A percentile compares a stretch with the other conserved stretches of the same genome.
phyloP scores from a whole-genome alignment of 2,888 invertebrate genomes.

The Orchestes rusci region DNA sequence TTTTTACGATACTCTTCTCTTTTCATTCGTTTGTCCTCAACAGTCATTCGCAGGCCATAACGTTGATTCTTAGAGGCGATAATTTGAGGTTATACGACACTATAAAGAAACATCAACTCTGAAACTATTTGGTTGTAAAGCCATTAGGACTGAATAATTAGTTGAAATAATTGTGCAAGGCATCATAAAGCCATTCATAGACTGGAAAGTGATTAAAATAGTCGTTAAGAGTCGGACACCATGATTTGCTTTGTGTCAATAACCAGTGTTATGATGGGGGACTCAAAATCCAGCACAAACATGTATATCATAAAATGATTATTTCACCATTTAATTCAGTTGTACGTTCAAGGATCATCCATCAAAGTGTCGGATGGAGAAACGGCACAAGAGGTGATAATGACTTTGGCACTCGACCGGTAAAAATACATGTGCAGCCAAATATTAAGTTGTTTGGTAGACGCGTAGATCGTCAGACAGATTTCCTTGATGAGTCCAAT shows the following conservation, averaged over 20 bases:
- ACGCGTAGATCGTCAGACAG: too few species aligned
- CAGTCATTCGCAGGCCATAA: conserved; percentile 24
- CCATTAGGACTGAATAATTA: conserved; percentile 22
- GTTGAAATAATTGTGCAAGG: conserved; percentile 11
- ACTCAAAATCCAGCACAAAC: conserved; percentile 8
- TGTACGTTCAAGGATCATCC: conserved; percentile 23
- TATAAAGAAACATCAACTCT: conserved; percentile 21
- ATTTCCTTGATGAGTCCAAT: too few species aligned
- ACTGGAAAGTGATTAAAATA: conserved; percentile 10
- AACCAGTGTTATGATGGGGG: too few species aligned
- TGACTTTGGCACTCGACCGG: too few species aligned
- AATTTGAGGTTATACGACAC: conserved; percentile 22
- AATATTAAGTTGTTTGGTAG: too few species aligned
- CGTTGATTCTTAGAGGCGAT: conserved; percentile 24
- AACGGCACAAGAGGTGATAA: too few species aligned
- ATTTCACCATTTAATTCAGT: conserved; percentile 27
- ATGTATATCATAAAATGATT: conserved; percentile 27
- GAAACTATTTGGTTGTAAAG: conserved; percentile 21
- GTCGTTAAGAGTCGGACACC: neutral
- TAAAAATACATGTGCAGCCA: too few species aligned
- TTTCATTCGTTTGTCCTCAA: conserved; percentile 25
- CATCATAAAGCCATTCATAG: conserved; percentile 15
- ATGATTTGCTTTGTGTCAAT: conserved; percentile 1
- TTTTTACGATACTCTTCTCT: conserved; percentile 36
- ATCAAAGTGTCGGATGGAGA: conserved; percentile 26